Percentiles rank a stretch among this genome's conserved stretches.
Conservation (phyloP, 2,888 invertebrate genomes). For the Drosophila limbata region DNA sequence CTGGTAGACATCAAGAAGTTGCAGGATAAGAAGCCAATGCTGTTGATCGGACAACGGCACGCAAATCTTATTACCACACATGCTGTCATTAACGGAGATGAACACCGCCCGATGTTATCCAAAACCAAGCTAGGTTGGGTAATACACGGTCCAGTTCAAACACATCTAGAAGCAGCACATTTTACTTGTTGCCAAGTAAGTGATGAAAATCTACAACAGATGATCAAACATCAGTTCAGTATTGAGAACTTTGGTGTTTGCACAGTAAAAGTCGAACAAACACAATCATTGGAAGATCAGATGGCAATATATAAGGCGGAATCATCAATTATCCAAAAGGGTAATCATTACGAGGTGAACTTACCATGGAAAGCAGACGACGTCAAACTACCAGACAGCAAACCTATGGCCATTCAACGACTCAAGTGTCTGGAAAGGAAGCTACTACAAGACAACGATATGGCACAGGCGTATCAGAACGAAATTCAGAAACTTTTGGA, state of each 20-base stretch:
- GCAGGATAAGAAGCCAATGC: not conserved
- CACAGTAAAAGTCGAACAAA: not conserved
- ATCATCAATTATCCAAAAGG: not conserved
- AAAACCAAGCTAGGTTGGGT: not conserved
- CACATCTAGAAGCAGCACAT: not conserved
- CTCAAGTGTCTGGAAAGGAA: not conserved
- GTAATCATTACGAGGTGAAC: not conserved
- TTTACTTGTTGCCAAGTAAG: not conserved
- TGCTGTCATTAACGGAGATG: not conserved
- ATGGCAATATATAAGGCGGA: not conserved
- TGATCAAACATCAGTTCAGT: not conserved
- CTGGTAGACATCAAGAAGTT: not conserved
- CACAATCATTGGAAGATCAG: not conserved
- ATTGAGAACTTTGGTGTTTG: not conserved
- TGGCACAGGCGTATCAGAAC: not conserved
- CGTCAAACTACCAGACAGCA: not conserved
- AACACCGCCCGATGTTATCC: not conserved
- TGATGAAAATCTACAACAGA: not conserved
- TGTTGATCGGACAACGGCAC: not conserved
- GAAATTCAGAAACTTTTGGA: not conserved
- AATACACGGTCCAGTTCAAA: not conserved
- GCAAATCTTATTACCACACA: not conserved
- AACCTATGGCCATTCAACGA: not conserved
- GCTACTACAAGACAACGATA: not conserved
- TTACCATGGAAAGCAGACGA: no score